Evolutionary conservation across 1,140 invertebrate species (phyloP).

Genomic region (Carposina sasakii): DNA sequence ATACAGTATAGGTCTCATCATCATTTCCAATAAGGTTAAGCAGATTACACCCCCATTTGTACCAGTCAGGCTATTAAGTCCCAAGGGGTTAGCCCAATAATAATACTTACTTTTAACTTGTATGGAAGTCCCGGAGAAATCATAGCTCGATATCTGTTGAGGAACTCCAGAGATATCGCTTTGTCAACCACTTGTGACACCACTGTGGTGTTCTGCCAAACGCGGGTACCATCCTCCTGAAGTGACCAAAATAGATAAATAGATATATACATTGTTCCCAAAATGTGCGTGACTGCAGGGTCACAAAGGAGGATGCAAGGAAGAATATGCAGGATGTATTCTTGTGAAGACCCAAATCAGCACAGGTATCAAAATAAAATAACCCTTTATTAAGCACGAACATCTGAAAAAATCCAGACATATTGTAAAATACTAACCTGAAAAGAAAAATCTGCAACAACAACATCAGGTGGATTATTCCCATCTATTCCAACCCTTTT

Average conservation of each 20-base stretch:
- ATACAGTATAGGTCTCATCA: too few species aligned
- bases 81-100: too few species aligned
- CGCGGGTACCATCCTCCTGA: conserved; percentile 76
- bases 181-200: conserved; percentile 72
- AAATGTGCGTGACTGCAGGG: too few species aligned
- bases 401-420: too few species aligned
- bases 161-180: conserved; percentile 73
- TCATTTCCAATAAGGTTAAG: too few species aligned
- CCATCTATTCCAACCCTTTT: conserved; percentile 41
- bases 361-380: too few species aligned
- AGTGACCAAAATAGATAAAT: conserved; percentile 19
- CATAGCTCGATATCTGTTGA: conserved; percentile 70
- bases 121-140: conserved; percentile 79
- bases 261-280: background rate
- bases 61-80: too few species aligned
- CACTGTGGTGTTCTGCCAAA: conserved; percentile 76
- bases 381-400: too few species aligned
- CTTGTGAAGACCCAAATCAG: too few species aligned
- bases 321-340: too few species aligned
- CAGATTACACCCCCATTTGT: too few species aligned
- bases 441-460: conserved; percentile 63
- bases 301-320: too few species aligned
- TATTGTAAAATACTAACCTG: conserved; percentile 48
- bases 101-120: conserved; percentile 74
- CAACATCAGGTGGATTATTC: conserved; percentile 34